Evolutionary conservation across 2,797 vertebrate genomes (phyloP), one percentile per base, ranked within the genome.

Genomic region (Acipenser ruthenus): DNA sequence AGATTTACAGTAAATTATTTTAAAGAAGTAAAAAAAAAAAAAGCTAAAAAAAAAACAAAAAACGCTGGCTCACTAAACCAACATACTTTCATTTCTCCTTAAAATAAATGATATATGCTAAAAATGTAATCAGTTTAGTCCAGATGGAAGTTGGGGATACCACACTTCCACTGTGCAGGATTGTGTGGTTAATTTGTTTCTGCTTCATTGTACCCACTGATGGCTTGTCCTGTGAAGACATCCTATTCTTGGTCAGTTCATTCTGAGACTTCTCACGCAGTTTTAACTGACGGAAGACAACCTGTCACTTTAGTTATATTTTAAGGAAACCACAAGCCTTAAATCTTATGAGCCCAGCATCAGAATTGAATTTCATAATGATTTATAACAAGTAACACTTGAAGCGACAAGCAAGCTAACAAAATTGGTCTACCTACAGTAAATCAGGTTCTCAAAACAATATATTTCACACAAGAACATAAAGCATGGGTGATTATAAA

Each of bases 251-350:
- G 18, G 47, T 10, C 8, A 4, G 18, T 18, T 15, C 10, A 7
- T 52, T 10, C 50, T 12, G 55, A 50, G 53, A 15, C 13, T 10
- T 11, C 3, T 70, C 62, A 63, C 73, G 68, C 69, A 78, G 78
- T 73, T 74, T 70, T 77, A 81, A 80, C 75, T 68, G 74, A 78
- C 79, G 76, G 74, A 78, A 82, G 80, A 79, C 67, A 78, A 73
- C 77, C 67, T 80, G 77, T 72, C 70, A 70, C 66, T 75, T 71
- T 67, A 15, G 70, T 70, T 63, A 67, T 64, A 52, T 61, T 9
- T 60, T 72, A 70, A 68, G 75, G 79, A 78, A 84, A 79, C 80
- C 72, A 0, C 75, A 70, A 64, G 71, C 75, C 80, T 70, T 86
- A 82, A 80, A 73, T 86, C 84, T 82, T 77, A 48, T 47, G 50